Conservation (phyloP, 2,797 vertebrate species). For the Serranus cabrilla region DNA sequence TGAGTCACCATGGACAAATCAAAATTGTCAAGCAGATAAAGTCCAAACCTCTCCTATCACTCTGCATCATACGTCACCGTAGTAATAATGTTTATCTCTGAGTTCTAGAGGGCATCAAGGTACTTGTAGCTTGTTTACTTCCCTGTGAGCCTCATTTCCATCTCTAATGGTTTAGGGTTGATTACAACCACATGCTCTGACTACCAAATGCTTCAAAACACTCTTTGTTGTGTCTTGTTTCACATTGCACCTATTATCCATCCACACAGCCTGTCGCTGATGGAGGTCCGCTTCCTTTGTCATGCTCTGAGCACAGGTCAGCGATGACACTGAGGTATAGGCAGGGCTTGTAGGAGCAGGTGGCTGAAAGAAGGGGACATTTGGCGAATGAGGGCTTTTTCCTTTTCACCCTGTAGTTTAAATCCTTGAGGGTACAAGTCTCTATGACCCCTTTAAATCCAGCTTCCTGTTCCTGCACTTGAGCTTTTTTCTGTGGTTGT, state of each 20-base stretch:
- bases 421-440: constrained; percentile 52
- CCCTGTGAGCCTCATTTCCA: constrained; percentile 32
- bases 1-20: constrained; percentile 12
- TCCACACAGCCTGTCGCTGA: constrained; percentile 13
- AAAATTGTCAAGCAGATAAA: constrained; percentile 29
- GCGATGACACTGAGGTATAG: constrained; percentile 34
- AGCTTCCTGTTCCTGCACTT: constrained; percentile 70
- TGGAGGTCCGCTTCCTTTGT: constrained; percentile 39
- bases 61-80: constrained; percentile 24
- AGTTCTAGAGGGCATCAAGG: constrained; percentile 46
- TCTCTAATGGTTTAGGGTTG: constrained; percentile 51
- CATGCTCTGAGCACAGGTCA: constrained; percentile 46
- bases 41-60: constrained; percentile 16
- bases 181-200: constrained; percentile 71
- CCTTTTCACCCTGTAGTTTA: background rate
- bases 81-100: constrained; percentile 61
- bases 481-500: constrained; percentile 66
- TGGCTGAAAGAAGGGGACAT: constrained; percentile 37
- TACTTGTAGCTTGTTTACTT: constrained; percentile 62
- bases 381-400: constrained; percentile 49
- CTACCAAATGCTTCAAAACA: constrained; percentile 35
- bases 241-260: constrained; percentile 51
- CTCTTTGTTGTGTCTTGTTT: constrained; percentile 48
- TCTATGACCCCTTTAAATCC: constrained; percentile 63
- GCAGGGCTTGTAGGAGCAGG: constrained; percentile 11